A percentile compares a stretch with the other conserved stretches of the same genome.
These are phyloP conservation scores for Cataglyphis rosenhaueri DNA, from an alignment of 2,888 invertebrate species.

Conservation along the genomic window DNA sequence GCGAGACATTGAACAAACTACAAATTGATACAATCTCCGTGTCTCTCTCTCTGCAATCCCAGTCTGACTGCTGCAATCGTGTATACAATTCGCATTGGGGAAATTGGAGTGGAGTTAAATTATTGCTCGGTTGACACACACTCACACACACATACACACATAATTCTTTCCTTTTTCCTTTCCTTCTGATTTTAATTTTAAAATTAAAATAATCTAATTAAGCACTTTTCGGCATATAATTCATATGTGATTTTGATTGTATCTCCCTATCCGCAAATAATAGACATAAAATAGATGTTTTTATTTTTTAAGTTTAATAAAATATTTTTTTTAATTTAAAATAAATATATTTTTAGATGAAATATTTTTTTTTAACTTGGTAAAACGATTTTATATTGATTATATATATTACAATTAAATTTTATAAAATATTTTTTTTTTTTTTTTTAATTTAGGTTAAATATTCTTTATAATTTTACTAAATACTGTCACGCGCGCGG, in stretches of 20 bases:
- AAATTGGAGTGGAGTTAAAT: slow-evolving; percentile 62
- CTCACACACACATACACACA: too few relatives aligned
- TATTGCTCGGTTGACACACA: slow-evolving; percentile 55
- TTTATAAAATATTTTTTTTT: slow-evolving; percentile 19
- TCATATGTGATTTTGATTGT: background rate
- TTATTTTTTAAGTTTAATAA: background rate
- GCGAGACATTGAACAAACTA: slow-evolving; percentile 70
- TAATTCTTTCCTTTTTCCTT: slow-evolving; percentile 36
- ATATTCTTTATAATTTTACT: background rate
- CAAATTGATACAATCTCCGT: slow-evolving; percentile 66
- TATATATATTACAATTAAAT: background rate
- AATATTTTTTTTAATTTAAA: background rate
- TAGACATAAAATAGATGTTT: background rate
- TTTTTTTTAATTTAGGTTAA: background rate
- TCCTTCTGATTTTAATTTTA: slow-evolving; percentile 60
- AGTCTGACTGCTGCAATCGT: slow-evolving; percentile 14
- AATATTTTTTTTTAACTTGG: background rate
- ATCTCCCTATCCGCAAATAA: background rate
- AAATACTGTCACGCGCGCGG: background rate
- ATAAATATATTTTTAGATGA: background rate
- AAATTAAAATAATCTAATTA: slow-evolving; percentile 63
- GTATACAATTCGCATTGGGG: slow-evolving; percentile 52
- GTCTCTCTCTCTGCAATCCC: slow-evolving; percentile 23
- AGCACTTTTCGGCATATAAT: slow-evolving; percentile 33
- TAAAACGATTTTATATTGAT: background rate